phyloP scores from a whole-genome alignment of 2,888 invertebrate species.

The Thalpophila matura region DNA sequence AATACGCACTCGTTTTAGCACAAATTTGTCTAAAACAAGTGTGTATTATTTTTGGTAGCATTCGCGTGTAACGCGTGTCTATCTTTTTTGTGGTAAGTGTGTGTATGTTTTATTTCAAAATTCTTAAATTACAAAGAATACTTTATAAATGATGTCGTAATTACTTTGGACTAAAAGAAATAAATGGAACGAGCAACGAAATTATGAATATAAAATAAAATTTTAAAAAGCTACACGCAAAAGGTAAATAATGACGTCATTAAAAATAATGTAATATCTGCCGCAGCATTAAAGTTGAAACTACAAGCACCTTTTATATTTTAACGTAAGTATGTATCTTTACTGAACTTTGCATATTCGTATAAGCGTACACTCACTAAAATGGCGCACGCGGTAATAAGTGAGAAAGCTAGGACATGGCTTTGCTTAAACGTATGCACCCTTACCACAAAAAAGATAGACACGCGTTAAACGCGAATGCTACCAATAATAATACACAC shows the following conservation, averaged over 20 bases:
- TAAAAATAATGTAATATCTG: conserved; percentile 40
- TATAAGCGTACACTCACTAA: background rate
- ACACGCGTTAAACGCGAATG: no score
- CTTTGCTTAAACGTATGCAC: background rate
- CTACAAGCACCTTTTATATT: conserved; percentile 9
- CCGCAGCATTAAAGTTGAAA: conserved; percentile 22
- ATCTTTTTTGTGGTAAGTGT: no score
- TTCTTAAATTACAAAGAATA: no score
- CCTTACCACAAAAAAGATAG: no score
- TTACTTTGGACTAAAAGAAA: background rate
- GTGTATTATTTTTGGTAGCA: no score
- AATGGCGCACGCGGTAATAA: background rate
- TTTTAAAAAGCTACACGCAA: conserved; percentile 18
- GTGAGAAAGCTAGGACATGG: background rate
- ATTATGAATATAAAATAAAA: background rate
- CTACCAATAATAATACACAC: no score
- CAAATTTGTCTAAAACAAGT: no score
- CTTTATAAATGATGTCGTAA: background rate
- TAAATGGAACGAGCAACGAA: background rate
- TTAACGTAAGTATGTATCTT: background rate
- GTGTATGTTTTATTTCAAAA: no score
- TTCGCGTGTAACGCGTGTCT: no score
- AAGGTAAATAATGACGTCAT: conserved; percentile 41
- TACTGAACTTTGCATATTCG: background rate
- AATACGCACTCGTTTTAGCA: no score